phyloP scores from a whole-genome alignment of 1,140 invertebrate genomes.

The Parapsyche elsis region DNA sequence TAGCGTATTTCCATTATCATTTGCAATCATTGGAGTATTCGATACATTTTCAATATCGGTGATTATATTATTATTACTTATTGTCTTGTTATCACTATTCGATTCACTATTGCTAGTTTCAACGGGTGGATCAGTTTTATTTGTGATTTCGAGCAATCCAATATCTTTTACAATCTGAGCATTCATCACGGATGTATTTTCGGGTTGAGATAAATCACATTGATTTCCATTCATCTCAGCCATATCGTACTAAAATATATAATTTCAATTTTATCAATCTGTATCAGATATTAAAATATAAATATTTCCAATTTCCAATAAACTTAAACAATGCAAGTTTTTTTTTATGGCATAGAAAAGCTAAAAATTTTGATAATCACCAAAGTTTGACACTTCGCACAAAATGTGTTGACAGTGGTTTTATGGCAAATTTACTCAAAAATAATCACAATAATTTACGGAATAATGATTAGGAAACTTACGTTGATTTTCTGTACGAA shows the following conservation, averaged over 20 bases:
- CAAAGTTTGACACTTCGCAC: neutral
- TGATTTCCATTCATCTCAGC: constrained; percentile 3
- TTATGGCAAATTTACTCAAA: neutral
- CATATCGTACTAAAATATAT: neutral
- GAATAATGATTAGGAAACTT: neutral
- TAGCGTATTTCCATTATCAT: neutral
- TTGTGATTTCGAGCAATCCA: too few relatives aligned
- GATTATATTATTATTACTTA: neutral
- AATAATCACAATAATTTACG: neutral
- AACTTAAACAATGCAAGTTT: too few relatives aligned
- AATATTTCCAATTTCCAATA: too few relatives aligned
- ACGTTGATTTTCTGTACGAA: neutral
- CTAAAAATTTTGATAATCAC: neutral
- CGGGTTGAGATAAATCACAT: neutral
- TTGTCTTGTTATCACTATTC: neutral
- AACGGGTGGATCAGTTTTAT: too few relatives aligned
- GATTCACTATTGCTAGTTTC: neutral
- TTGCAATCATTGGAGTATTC: neutral
- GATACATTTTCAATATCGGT: neutral
- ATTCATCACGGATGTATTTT: neutral
- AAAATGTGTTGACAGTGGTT: too few relatives aligned
- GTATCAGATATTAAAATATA: neutral
- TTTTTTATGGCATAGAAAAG: neutral
- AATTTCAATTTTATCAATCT: neutral
- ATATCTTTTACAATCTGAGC: neutral